A percentile compares a stretch with the other conserved stretches of the same genome.
These are phyloP conservation scores for Actias luna DNA, from an alignment of 2,888 invertebrate species.

Conservation along the genomic window DNA sequence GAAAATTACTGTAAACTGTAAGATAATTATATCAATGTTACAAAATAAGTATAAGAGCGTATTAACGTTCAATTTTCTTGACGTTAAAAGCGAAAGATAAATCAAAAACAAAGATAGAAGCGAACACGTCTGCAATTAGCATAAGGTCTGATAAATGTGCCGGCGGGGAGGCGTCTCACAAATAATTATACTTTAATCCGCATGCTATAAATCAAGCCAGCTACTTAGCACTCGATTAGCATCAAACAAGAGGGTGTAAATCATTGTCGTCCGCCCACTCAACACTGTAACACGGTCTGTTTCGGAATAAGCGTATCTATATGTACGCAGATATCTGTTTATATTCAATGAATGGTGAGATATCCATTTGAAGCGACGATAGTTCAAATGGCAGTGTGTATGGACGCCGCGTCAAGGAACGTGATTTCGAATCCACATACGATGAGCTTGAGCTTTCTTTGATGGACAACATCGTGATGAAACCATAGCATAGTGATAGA, in stretches of 20 bases:
- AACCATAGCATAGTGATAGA: too few species aligned
- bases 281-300: constrained; percentile 15
- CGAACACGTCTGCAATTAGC: constrained; percentile 34
- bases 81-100: constrained; percentile 27
- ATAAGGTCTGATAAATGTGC: constrained; percentile 36
- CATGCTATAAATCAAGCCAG: constrained; percentile 55
- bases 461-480: too few species aligned
- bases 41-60: too few species aligned
- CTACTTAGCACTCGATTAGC: constrained; percentile 74
- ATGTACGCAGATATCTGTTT: background rate
- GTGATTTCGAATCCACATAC: too few species aligned
- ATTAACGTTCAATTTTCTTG: background rate
- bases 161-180: constrained; percentile 31
- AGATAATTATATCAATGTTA: too few species aligned
- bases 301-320: constrained; percentile 2
- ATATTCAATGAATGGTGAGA: too few species aligned
- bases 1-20: background rate
- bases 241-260: constrained; percentile 72
- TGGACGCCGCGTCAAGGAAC: too few species aligned
- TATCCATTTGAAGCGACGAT: too few species aligned
- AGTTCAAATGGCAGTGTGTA: too few species aligned
- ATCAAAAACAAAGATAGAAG: constrained; percentile 30
- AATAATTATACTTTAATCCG: constrained; percentile 64
- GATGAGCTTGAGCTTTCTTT: too few species aligned
- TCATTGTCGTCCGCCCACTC: constrained; percentile 46